Evolutionary conservation across 2,113 vertebrate genomes (phyloP), one percentile per base, ranked within the genome.

Genomic region (Carassius auratus): DNA sequence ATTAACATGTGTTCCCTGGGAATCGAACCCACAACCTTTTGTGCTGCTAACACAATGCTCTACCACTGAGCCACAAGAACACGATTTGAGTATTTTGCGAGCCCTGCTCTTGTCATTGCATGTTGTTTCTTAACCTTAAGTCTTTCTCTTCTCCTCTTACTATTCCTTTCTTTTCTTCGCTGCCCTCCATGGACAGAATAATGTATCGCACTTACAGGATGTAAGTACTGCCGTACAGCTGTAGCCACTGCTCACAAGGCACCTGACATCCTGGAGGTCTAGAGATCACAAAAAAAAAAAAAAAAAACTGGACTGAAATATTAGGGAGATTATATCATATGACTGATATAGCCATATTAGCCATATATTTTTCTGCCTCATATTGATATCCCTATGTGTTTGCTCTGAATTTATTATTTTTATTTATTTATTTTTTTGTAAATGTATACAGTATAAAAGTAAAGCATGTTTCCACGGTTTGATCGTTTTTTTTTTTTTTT

Each of bases 201-300:
- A 99, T 99, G 97, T 99, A 99, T 98, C 97, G 97, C 95, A 99
- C 98, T 92, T 99, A 99, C 95, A 98, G 97, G 95, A 99, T 99
- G 98, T 99, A 97, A 99, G 98, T 99, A 99, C 95, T 76, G 71
- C 86, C 82, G 89, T 86, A 82, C 87, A 86, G 71, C 85, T 85
- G 15, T 84, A 45, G 88, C 69, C 81, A 36, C 77, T 89, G 36
- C 57, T 86, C 48, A 14, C 61, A 76, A 75, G 84, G 76, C 85
- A 82, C 86, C 81, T 83, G 71, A 30, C 57, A 64, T 55, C 64
- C 84, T 75, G 75, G 78, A 84, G 45, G 59, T 55, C 26, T 57
- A 42, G 57, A 55, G 26, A 30, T 14, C 13, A 76, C 19, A n/a
- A n/a, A n/a, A n/a, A n/a, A n/a, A n/a, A 26, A 26, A 30, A 30